These are phyloP conservation scores for Zoanthus sansibaricus DNA, from an alignment of 92 coral and sea anemone species.

Conservation along the genomic window DNA sequence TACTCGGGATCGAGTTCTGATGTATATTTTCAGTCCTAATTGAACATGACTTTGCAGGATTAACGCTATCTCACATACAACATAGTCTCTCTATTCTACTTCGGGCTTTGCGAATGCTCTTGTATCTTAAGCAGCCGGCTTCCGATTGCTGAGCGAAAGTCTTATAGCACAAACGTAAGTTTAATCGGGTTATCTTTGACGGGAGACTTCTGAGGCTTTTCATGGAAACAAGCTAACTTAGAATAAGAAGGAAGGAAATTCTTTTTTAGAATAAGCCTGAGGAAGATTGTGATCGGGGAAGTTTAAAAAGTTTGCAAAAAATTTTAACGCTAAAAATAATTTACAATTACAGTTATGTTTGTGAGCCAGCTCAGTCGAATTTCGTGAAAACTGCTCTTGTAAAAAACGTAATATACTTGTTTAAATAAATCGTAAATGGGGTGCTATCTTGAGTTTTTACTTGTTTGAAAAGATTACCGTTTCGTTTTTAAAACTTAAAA, in stretches of 20 bases:
- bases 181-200: neutral
- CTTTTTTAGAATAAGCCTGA: neutral
- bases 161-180: too few species aligned
- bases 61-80: too few species aligned
- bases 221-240: neutral
- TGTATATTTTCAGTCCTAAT: too few species aligned
- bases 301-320: neutral
- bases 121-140: too few species aligned
- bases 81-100: too few species aligned
- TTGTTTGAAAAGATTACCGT: too few species aligned
- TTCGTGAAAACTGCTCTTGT: neutral
- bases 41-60: too few species aligned
- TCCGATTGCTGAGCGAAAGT: too few species aligned
- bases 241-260: neutral
- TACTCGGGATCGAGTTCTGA: too few species aligned
- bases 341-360: neutral
- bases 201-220: neutral
- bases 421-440: neutral
- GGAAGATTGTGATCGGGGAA: neutral
- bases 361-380: neutral
- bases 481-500: too few species aligned
- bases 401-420: neutral
- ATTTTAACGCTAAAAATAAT: neutral
- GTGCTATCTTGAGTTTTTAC: neutral
- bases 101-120: too few species aligned